Evolutionary conservation across 2,797 vertebrate genomes (phyloP).

Genomic region (Antennarius maculatus): DNA sequence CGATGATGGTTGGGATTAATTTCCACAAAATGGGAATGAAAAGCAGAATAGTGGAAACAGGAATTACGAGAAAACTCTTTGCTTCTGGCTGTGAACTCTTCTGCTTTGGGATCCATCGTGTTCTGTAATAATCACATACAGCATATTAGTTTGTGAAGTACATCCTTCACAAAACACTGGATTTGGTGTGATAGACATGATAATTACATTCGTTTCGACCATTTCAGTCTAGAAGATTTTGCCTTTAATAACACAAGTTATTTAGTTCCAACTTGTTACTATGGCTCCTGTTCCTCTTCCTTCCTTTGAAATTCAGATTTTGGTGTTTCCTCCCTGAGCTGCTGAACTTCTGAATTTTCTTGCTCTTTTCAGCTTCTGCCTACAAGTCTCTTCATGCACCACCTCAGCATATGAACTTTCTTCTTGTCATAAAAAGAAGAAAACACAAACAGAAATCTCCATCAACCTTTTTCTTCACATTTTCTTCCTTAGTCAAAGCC

Average conservation of each 20-base stretch:
- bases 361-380: conserved; percentile 50
- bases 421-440: neutral
- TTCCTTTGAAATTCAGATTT: conserved; percentile 13
- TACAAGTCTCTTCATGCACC: conserved; percentile 45
- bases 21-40: neutral
- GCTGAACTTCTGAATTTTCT: conserved; percentile 27
- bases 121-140: conserved; percentile 35
- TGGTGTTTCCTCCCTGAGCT: conserved; percentile 15
- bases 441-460: neutral
- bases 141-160: neutral
- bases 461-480: conserved; percentile 67
- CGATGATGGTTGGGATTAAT: neutral
- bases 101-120: conserved; percentile 4
- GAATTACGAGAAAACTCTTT: conserved; percentile 76
- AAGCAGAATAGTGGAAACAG: neutral
- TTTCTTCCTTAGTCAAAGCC: conserved; percentile 30
- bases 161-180: neutral
- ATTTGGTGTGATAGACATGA: neutral
- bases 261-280: conserved; percentile 43
- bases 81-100: conserved; percentile 69
- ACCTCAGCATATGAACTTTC: conserved; percentile 50
- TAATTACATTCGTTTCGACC: neutral
- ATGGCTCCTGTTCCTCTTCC: conserved; percentile 18
- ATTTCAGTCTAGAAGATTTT: neutral
- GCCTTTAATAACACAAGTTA: neutral